Evolutionary conservation across 2,113 vertebrate species (phyloP).

Genomic region (Butorides virescens): DNA sequence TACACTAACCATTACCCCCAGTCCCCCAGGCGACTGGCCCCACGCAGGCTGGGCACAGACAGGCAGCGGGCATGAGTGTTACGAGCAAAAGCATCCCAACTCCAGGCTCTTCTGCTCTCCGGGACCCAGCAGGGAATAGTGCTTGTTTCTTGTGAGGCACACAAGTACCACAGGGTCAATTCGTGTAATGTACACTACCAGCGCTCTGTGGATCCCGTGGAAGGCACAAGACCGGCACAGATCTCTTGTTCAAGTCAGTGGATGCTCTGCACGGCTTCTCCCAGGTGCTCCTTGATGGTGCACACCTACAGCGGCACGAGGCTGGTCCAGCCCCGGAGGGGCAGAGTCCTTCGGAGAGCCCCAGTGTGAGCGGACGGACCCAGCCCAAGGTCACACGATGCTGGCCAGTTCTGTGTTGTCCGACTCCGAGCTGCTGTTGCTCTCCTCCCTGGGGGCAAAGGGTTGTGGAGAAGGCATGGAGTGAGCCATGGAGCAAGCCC

Average conservation of each 20-base stretch:
- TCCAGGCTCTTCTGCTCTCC: neutral
- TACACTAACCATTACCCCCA: constrained; percentile 26
- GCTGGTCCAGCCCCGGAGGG: neutral
- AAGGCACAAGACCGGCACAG: neutral
- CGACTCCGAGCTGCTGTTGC: constrained; percentile 74
- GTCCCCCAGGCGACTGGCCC: neutral
- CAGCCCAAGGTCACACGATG: constrained; percentile 63
- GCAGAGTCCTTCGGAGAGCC: neutral
- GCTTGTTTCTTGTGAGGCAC: neutral
- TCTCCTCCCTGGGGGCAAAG: constrained; percentile 24
- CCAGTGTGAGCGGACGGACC: neutral
- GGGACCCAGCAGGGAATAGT: neutral
- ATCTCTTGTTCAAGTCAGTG: fast-evolving
- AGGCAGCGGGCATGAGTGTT: neutral
- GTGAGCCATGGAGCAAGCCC: neutral
- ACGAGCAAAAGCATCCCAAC: neutral
- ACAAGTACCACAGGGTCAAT: neutral
- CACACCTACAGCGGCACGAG: neutral
- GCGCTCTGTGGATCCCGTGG: neutral
- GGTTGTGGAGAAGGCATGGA: neutral
- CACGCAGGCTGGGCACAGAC: neutral
- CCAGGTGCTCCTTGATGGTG: fast-evolving
- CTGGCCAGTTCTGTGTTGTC: constrained; percentile 81
- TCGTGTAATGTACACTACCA: constrained; percentile 37
- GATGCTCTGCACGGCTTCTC: neutral